Percentiles rank a stretch among this genome's conserved stretches.
phyloP scores from a whole-genome alignment of 2,888 invertebrate species.

The Archips crataeganus region DNA sequence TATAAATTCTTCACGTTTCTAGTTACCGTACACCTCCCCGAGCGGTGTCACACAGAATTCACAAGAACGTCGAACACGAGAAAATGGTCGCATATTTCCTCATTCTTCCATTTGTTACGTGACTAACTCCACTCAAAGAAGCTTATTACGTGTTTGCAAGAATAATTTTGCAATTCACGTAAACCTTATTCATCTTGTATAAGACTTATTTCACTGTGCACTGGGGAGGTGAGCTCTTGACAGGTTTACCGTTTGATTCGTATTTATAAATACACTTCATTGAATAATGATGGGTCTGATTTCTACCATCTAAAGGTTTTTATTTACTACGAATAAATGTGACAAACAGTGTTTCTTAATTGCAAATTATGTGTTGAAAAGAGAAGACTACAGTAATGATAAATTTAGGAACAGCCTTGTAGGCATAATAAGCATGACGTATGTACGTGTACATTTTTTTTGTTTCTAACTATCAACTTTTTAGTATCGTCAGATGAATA shows the following conservation, averaged over 20 bases:
- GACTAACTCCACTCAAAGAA: constrained; percentile 65
- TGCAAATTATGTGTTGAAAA: no score
- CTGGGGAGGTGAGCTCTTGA: not conserved
- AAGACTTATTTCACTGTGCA: not conserved
- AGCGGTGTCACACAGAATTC: constrained; percentile 19
- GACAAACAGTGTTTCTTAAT: not conserved
- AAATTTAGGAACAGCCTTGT: no score
- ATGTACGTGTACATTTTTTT: no score
- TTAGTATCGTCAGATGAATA: no score
- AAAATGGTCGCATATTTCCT: constrained; percentile 55
- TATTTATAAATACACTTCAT: constrained; percentile 33
- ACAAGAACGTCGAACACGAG: constrained; percentile 23
- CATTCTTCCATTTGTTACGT: constrained; percentile 63
- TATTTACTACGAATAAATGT: not conserved
- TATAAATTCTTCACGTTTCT: constrained; percentile 9
- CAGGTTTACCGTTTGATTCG: constrained; percentile 8
- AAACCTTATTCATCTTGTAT: not conserved
- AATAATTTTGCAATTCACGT: constrained; percentile 45
- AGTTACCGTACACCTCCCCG: constrained; percentile 11
- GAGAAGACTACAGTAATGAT: no score
- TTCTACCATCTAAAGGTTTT: not conserved
- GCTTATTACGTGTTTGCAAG: constrained; percentile 64
- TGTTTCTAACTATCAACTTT: no score
- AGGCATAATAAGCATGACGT: no score
- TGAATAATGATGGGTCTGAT: constrained; percentile 12